Evolutionary conservation across 2,797 vertebrate species (phyloP).

Genomic region (Cottoperca gobio): DNA sequence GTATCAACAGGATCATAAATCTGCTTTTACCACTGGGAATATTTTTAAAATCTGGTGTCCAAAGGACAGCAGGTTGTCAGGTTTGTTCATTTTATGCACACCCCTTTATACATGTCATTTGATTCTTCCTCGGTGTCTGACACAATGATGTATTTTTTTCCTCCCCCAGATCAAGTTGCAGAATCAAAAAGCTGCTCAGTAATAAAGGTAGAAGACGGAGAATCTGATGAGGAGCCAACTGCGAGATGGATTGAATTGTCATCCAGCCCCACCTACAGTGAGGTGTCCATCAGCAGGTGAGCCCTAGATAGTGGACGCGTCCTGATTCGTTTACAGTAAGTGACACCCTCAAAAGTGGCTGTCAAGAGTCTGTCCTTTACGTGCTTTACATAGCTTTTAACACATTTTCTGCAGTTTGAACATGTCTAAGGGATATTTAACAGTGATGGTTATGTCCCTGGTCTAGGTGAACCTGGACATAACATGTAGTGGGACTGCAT

Average conservation of each 20-base stretch:
- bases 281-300: conserved; percentile 86
- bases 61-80: not conserved
- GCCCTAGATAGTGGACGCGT: not conserved
- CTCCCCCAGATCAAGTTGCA: conserved; percentile 40
- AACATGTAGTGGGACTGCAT: too few relatives aligned
- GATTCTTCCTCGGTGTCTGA: not conserved
- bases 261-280: conserved; percentile 76
- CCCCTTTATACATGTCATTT: not conserved
- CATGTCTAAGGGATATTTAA: not conserved
- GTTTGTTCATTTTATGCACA: not conserved
- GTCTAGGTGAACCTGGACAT: too few relatives aligned
- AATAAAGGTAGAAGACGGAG: conserved; percentile 41
- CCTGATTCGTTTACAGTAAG: not conserved
- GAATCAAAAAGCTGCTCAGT: conserved; percentile 25
- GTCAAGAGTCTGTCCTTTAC: not conserved
- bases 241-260: conserved; percentile 39
- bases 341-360: not conserved
- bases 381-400: too few relatives aligned
- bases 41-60: not conserved
- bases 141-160: not conserved
- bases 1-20: not conserved
- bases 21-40: not conserved
- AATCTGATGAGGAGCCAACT: conserved; percentile 27
- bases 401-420: not conserved
- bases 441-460: too few relatives aligned